phyloP scores from a whole-genome alignment of 2,888 invertebrate species.

The Maniola hyperantus region DNA sequence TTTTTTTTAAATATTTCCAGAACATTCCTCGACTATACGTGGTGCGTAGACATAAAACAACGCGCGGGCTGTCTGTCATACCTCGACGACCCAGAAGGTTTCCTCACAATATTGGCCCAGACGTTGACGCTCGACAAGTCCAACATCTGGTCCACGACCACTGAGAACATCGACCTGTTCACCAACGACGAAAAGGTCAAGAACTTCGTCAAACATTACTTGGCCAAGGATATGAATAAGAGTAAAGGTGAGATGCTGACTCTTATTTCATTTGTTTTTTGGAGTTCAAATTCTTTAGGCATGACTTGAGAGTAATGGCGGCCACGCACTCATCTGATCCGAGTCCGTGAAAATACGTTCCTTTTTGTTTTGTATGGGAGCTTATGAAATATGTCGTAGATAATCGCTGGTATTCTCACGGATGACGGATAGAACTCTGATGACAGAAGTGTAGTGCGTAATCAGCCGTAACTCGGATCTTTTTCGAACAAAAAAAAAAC shows the following conservation, averaged over 20 bases:
- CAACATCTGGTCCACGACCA: slow-evolving; percentile 85
- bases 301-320: too few relatives aligned
- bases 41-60: slow-evolving; percentile 92
- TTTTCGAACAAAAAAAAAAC: too few relatives aligned
- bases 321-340: too few relatives aligned
- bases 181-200: slow-evolving; percentile 88
- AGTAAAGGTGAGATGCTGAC: slow-evolving; percentile 3
- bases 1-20: slow-evolving; percentile 55
- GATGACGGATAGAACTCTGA: too few relatives aligned
- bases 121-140: slow-evolving; percentile 89
- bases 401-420: too few relatives aligned
- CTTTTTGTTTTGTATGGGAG: too few relatives aligned
- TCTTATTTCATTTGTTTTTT: too few relatives aligned
- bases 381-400: too few relatives aligned
- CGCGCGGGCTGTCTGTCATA: slow-evolving; percentile 95
- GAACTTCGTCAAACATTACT: slow-evolving; percentile 87
- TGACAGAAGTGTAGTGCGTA: too few relatives aligned
- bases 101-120: slow-evolving; percentile 89
- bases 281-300: too few relatives aligned
- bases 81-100: slow-evolving; percentile 91
- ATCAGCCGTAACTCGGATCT: too few relatives aligned
- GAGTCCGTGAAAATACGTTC: too few relatives aligned
- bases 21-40: slow-evolving; percentile 85
- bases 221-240: slow-evolving; percentile 59
- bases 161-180: slow-evolving; percentile 88